phyloP scores from a whole-genome alignment of 2,888 invertebrate species.

The Exephanes ischioxanthus region DNA sequence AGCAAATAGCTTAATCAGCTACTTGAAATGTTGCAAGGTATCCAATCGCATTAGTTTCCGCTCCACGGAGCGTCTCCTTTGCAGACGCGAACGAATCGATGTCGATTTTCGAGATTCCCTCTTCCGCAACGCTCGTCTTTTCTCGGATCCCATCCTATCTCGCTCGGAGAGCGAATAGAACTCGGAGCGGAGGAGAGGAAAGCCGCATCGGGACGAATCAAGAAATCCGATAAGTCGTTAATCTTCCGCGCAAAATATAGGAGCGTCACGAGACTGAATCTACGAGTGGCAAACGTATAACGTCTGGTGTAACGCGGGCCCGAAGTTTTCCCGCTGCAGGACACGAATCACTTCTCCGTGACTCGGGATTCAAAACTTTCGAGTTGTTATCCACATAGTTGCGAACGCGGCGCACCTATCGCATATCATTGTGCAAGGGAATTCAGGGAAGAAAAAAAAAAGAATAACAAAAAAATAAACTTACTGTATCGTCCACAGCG shows the following conservation, averaged over 20 bases:
- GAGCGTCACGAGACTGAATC: constrained; percentile 15
- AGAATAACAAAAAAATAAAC: neutral
- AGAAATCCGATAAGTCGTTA: constrained; percentile 43
- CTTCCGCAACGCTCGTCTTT: constrained; percentile 8
- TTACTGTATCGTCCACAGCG: neutral
- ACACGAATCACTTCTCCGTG: constrained; percentile 33
- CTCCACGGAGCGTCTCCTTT: neutral
- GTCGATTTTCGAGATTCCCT: constrained; percentile 2
- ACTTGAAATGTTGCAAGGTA: neutral
- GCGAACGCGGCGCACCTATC: neutral
- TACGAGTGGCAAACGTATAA: neutral
- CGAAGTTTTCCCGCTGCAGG: neutral
- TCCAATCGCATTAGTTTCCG: constrained; percentile 18
- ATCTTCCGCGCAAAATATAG: constrained; percentile 26
- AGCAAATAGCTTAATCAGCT: constrained; percentile 6
- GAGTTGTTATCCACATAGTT: neutral
- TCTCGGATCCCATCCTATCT: neutral
- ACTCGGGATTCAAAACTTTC: constrained; percentile 16
- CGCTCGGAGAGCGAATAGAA: neutral
- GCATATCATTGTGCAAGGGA: neutral
- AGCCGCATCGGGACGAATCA: constrained; percentile 13
- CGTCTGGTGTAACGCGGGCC: neutral
- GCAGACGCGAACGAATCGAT: constrained; percentile 1
- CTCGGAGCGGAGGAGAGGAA: neutral
- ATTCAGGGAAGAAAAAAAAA: neutral